phyloP scores from a whole-genome alignment of 2,888 invertebrate species.

The Caenorhabditis sp. region DNA sequence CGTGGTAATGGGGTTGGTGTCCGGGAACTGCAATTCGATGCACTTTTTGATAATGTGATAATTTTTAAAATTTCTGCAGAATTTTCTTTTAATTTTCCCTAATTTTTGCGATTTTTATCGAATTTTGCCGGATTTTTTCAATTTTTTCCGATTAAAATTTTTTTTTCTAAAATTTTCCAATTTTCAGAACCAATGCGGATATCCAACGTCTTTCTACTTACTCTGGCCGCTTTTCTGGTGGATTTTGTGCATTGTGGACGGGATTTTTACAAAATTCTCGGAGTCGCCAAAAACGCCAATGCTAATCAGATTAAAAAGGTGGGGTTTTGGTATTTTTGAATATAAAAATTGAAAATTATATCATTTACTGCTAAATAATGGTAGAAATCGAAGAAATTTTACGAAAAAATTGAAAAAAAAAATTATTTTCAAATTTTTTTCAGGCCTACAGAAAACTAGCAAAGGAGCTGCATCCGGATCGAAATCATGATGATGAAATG shows the following conservation, averaged over 20 bases:
- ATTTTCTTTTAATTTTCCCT: not conserved
- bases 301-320: slow-evolving; percentile 96
- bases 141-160: not conserved
- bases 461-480: slow-evolving; percentile 97
- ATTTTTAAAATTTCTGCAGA: not conserved
- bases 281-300: slow-evolving; percentile 91
- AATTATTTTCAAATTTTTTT: slow-evolving; percentile 1
- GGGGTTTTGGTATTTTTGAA: no score
- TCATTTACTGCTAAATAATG: no score
- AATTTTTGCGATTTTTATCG: slow-evolving; percentile 18
- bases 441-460: slow-evolving; percentile 87
- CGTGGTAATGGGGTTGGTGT: slow-evolving; percentile 27
- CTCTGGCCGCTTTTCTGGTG: not conserved
- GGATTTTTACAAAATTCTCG: slow-evolving; percentile 84
- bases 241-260: slow-evolving; percentile 74
- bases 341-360: slow-evolving; percentile 12
- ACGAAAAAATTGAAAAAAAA: no score
- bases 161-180: slow-evolving; percentile 7
- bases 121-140: slow-evolving; percentile 1
- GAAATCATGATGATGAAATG: slow-evolving; percentile 94
- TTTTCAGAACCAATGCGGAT: slow-evolving; percentile 38
- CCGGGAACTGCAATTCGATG: slow-evolving; percentile 5
- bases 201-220: slow-evolving; percentile 26
- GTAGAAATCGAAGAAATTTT: no score
- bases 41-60: slow-evolving; percentile 6